Evolutionary conservation across 2,888 invertebrate genomes (phyloP).

Genomic region (Automeris io): DNA sequence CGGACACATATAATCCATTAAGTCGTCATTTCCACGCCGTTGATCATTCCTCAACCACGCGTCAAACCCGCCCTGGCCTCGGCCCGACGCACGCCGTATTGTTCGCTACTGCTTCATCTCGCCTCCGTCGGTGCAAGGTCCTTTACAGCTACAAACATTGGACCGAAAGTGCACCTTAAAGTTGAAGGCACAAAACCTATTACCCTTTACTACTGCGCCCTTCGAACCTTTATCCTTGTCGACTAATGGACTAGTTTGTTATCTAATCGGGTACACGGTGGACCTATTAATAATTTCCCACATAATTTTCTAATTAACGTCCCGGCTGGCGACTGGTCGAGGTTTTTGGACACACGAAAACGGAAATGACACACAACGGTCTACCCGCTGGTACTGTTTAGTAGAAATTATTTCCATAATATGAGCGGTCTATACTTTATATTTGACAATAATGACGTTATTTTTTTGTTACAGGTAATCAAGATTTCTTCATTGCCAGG

Average conservation of each 20-base stretch:
- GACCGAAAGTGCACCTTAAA: conserved; percentile 48
- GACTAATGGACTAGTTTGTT: conserved; percentile 75
- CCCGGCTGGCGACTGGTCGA: conserved; percentile 47
- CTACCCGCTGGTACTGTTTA: conserved; percentile 24
- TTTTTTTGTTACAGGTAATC: conserved; percentile 67
- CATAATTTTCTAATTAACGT: conserved; percentile 74
- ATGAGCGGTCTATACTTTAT: conserved; percentile 10
- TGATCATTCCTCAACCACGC: conserved; percentile 75
- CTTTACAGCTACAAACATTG: conserved; percentile 35
- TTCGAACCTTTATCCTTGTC: conserved; percentile 47
- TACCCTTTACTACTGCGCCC: conserved; percentile 24
- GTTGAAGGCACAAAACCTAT: conserved; percentile 33
- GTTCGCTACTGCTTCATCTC: conserved; percentile 71
- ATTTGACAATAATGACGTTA: conserved; percentile 7
- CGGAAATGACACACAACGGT: conserved; percentile 45
- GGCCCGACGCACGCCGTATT: conserved; percentile 53
- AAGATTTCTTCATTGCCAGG: conserved; percentile 27
- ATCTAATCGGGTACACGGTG: conserved; percentile 71
- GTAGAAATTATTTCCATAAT: conserved; percentile 32
- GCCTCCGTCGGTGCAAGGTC: conserved; percentile 40
- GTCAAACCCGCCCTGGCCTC: conserved; percentile 70
- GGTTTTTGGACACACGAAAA: conserved; percentile 46
- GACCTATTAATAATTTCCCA: conserved; percentile 74
- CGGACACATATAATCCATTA: conserved; percentile 76
- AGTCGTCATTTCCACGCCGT: conserved; percentile 75